phyloP scores from a whole-genome alignment of 2,113 vertebrate genomes.

The Zeus faber region DNA sequence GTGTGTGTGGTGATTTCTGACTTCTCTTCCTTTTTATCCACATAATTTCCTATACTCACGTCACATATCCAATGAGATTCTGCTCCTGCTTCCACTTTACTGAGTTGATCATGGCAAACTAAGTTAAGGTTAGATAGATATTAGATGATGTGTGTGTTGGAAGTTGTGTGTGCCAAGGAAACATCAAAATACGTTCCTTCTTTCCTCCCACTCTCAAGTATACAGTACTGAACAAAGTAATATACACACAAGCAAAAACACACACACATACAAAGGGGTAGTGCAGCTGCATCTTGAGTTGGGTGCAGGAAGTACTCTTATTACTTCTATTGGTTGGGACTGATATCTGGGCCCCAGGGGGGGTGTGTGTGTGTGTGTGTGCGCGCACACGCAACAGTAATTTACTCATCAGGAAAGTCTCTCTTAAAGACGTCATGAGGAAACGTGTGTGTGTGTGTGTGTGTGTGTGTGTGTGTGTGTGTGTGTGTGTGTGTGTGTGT shows the following conservation, averaged over 20 bases:
- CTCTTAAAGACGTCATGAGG: too few species aligned
- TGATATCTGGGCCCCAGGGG: constrained; percentile 64
- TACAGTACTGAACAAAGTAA: background rate
- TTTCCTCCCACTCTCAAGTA: background rate
- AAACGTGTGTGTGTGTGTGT: too few species aligned
- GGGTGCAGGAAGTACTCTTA: constrained; percentile 70
- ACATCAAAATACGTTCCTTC: too few species aligned
- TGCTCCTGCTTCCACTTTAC: too few species aligned
- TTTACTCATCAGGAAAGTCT: constrained; percentile 26
- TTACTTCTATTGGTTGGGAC: constrained; percentile 69
- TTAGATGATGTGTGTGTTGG: too few species aligned
- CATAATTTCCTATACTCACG: background rate
- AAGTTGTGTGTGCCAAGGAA: too few species aligned
- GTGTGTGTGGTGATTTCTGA: background rate
- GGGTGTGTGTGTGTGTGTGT: constrained; percentile 26
- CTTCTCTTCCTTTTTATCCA: background rate
- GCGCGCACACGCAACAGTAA: too few species aligned
- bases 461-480: too few species aligned
- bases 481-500: too few species aligned
- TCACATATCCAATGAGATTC: background rate
- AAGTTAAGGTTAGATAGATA: too few species aligned
- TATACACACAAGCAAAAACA: constrained; percentile 8
- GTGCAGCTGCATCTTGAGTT: constrained; percentile 66
- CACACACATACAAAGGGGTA: constrained; percentile 25
- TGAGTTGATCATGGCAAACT: too few species aligned